Evolutionary conservation across 1,140 invertebrate genomes (phyloP).

Genomic region (Glossosoma conforme): DNA sequence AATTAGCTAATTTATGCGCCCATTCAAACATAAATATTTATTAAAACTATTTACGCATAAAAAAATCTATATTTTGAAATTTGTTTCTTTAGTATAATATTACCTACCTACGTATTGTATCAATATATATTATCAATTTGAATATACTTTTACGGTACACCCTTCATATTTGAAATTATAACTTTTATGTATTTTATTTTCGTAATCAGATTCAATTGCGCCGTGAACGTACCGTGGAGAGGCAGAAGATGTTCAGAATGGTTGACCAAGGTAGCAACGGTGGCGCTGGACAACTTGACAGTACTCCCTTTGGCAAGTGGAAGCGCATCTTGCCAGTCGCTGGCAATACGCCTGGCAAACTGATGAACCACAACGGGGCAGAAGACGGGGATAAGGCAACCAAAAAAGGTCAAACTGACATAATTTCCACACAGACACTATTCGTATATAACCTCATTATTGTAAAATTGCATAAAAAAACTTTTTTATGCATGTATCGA

Average conservation of each 20-base stretch:
- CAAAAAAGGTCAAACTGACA: constrained; percentile 19
- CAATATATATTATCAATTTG: too few relatives aligned
- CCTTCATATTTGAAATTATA: background rate
- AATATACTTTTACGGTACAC: too few relatives aligned
- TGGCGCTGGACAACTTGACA: constrained; percentile 51
- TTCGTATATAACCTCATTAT: too few relatives aligned
- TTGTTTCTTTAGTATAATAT: too few relatives aligned
- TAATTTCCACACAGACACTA: too few relatives aligned
- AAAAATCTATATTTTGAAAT: background rate
- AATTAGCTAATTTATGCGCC: too few relatives aligned
- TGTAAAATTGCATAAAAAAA: too few relatives aligned
- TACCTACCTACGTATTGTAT: too few relatives aligned
- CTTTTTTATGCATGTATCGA: too few relatives aligned
- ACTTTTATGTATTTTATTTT: background rate
- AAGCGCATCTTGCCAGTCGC: constrained; percentile 62
- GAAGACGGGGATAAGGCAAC: constrained; percentile 36
- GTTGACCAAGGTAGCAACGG: constrained; percentile 60
- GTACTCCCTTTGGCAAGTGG: constrained; percentile 62
- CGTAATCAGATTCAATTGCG: constrained; percentile 65
- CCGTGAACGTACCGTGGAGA: constrained; percentile 85
- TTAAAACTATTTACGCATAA: too few relatives aligned
- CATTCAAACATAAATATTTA: too few relatives aligned
- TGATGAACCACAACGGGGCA: constrained; percentile 52
- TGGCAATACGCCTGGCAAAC: too few relatives aligned
- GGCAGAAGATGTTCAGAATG: constrained; percentile 88